Evolutionary conservation across 2,888 invertebrate genomes (phyloP).

Genomic region (Pachymerium ferrugineum): DNA sequence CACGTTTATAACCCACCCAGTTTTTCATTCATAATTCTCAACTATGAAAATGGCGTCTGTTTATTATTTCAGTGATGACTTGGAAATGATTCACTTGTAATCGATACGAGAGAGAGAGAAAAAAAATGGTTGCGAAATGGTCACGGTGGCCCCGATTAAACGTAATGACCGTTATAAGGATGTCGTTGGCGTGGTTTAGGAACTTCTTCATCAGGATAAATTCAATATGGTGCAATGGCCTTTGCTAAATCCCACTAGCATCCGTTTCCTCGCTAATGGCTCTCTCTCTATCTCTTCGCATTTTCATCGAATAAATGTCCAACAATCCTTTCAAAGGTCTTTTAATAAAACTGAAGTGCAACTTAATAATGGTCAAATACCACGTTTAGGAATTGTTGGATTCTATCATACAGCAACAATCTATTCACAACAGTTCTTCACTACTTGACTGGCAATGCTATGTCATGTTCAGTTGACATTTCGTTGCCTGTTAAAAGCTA

Average conservation of each 20-base stretch:
- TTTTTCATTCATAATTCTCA: neutral
- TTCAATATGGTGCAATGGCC: conserved; percentile 10
- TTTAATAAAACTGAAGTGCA: too few species aligned
- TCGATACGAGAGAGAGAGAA: neutral
- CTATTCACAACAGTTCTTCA: too few species aligned
- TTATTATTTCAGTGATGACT: neutral
- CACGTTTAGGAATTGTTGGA: too few species aligned
- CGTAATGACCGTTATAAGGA: neutral
- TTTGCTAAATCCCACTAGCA: neutral
- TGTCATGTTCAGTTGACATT: too few species aligned
- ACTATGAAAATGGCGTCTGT: too few species aligned
- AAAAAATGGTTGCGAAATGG: neutral
- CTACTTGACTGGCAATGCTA: too few species aligned
- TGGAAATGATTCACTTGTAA: neutral
- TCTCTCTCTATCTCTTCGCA: neutral
- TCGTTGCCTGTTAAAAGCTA: too few species aligned
- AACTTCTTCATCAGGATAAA: conserved; percentile 15
- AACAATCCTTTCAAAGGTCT: too few species aligned
- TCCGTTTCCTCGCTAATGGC: neutral
- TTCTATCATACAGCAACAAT: too few species aligned
- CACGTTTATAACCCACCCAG: too few species aligned
- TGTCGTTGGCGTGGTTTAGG: neutral
- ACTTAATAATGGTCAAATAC: too few species aligned
- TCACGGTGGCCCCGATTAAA: neutral
- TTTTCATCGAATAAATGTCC: neutral